Evolutionary conservation across 2,888 invertebrate genomes (phyloP), one percentile per base, ranked within the genome.

Genomic region (Patella depressa): DNA sequence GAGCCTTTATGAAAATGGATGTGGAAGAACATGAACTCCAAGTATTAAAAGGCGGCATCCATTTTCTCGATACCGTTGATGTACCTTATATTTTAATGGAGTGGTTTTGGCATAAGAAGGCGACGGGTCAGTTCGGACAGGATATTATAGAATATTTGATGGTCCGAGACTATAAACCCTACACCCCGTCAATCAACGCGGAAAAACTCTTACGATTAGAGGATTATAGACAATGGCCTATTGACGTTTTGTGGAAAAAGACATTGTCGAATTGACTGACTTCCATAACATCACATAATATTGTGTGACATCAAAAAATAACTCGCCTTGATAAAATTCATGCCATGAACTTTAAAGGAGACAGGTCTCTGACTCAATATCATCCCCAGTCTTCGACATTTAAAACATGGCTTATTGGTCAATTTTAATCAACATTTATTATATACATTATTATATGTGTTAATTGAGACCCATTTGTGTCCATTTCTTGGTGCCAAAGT

Each of bases 231-330:
- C 19, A 4, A 2, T 65, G 65, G 65, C 65, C 65, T 19, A 24
- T 65, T 65, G 65, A 65, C 14, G 65, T 65, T 15, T 65, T 65
- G 24, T 65, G 65, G 65, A 65, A 65, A 65, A 65, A 65, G 24
- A 12, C 19, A 24, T 65, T 9, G 5, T 45, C 9, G 9, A 45
- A 45, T 45, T 45, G 45, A 45, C 45, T 7, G 45, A 45, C 45
- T 45, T 45, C 45, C 45, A 45, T 45, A 9, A 45, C 0, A 7
- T 7, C 9, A 45, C 45, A 45, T 45, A 0, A 5, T 5, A 34
- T 5, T 34, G 5, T 5, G 4, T 34, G 0, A 4, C 34, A 7
- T 5, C 4, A 34, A 34, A 24, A 5, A 34, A 34, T 34, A 34
- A 34, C 34, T 34, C 7, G 34, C 4, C 4, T 34, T 0, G 34